Percentiles rank a stretch among this genome's conserved stretches.
These are phyloP conservation scores for Atta texana DNA, from an alignment of 1,140 invertebrate genomes.

Conservation along the genomic window DNA sequence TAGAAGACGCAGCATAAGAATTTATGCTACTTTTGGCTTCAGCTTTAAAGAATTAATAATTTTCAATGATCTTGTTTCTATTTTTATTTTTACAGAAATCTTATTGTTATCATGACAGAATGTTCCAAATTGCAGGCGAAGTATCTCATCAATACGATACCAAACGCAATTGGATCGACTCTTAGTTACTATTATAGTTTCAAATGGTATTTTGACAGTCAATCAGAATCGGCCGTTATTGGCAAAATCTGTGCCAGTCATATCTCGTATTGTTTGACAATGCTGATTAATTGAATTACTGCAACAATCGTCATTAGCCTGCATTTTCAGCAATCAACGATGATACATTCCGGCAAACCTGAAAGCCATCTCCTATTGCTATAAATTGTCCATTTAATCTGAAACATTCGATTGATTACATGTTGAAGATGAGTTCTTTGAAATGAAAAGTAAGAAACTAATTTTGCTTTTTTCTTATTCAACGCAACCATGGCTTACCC, in stretches of 20 bases:
- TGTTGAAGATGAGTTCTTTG: not conserved
- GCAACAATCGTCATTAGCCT: not conserved
- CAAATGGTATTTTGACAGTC: slow-evolving; percentile 15
- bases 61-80: not conserved
- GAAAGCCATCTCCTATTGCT: not conserved
- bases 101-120: slow-evolving; percentile 5
- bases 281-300: not conserved
- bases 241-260: not conserved
- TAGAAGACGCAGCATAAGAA: too few relatives aligned
- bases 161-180: not conserved
- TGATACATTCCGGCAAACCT: not conserved
- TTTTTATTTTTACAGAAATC: not conserved
- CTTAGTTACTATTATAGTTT: slow-evolving; percentile 14
- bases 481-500: not conserved
- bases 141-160: not conserved
- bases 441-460: not conserved
- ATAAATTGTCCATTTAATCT: not conserved
- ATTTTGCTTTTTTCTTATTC: not conserved
- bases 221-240: slow-evolving; percentile 5
- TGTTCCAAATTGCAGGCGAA: not conserved
- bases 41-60: not conserved
- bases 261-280: not conserved
- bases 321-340: slow-evolving; percentile 35
- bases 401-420: not conserved
- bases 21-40: too few relatives aligned